Evolutionary conservation across 2,888 invertebrate genomes (phyloP).

Genomic region (Andrena flavipes): DNA sequence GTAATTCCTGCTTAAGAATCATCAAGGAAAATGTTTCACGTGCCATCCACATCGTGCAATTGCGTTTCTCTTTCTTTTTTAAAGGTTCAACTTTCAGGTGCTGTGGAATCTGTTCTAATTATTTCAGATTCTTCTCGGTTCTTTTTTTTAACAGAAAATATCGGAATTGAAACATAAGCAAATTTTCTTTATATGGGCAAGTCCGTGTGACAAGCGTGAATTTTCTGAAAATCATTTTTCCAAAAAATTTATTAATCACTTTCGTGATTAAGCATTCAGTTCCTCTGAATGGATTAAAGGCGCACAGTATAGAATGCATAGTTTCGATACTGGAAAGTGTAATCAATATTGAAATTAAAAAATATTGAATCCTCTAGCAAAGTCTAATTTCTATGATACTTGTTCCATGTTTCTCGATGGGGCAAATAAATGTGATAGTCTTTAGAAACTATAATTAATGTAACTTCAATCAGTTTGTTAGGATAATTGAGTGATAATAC

Average conservation of each 20-base stretch:
- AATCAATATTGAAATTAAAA: background rate
- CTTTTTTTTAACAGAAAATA: too few species aligned
- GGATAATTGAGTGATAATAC: too few species aligned
- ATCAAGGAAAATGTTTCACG: slow-evolving; percentile 11
- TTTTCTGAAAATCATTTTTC: background rate
- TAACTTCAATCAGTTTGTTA: too few species aligned
- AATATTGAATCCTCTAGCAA: background rate
- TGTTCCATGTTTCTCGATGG: too few species aligned
- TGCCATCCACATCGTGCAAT: background rate
- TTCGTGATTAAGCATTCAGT: slow-evolving; percentile 77
- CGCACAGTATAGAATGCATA: slow-evolving; percentile 61
- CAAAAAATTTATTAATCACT: slow-evolving; percentile 76
- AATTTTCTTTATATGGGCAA: too few species aligned
- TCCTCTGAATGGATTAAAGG: slow-evolving; percentile 52
- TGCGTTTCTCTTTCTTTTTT: background rate
- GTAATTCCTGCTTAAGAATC: slow-evolving; percentile 44
- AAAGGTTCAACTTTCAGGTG: background rate
- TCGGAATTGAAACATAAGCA: too few species aligned
- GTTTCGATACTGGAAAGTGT: slow-evolving; percentile 64
- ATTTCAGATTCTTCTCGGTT: background rate
- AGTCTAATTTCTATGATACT: too few species aligned
- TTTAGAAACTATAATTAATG: too few species aligned
- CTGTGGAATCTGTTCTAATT: background rate
- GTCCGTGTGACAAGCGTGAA: too few species aligned
- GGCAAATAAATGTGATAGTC: too few species aligned